phyloP scores from a whole-genome alignment of 2,888 invertebrate genomes.

The Eilema depressum region DNA sequence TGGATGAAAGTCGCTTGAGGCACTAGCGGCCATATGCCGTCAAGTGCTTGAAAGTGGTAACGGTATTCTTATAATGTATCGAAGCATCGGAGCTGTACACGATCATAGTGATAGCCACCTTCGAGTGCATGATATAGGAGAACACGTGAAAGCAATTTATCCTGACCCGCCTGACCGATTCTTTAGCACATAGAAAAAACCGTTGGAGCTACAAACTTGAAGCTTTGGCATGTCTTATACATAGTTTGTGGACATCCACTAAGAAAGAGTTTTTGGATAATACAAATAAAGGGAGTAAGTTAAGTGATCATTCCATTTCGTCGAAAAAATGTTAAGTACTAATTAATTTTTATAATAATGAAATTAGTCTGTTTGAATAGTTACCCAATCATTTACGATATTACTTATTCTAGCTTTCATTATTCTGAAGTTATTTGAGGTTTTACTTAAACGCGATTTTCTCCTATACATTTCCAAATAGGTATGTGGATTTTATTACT shows the following conservation, averaged over 20 bases:
- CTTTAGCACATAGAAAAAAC: background rate
- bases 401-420: too few species aligned
- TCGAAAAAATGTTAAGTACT: too few species aligned
- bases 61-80: conserved; percentile 8
- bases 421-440: too few species aligned
- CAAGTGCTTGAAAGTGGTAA: conserved; percentile 23
- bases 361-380: too few species aligned
- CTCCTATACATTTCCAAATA: background rate
- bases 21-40: conserved; percentile 20
- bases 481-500: too few species aligned
- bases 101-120: background rate
- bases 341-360: too few species aligned
- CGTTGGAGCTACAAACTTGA: background rate
- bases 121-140: background rate
- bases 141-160: background rate
- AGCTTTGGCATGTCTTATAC: background rate
- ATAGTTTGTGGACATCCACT: too few species aligned
- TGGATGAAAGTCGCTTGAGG: conserved; percentile 37
- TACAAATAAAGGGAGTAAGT: too few species aligned
- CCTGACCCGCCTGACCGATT: background rate
- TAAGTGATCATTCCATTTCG: too few species aligned
- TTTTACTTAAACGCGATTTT: too few species aligned
- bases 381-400: too few species aligned
- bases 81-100: background rate
- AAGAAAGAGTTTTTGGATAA: too few species aligned